Evolutionary conservation across 23 tunicate species (phyloP).

Genomic region (Trididemnum clinides): DNA sequence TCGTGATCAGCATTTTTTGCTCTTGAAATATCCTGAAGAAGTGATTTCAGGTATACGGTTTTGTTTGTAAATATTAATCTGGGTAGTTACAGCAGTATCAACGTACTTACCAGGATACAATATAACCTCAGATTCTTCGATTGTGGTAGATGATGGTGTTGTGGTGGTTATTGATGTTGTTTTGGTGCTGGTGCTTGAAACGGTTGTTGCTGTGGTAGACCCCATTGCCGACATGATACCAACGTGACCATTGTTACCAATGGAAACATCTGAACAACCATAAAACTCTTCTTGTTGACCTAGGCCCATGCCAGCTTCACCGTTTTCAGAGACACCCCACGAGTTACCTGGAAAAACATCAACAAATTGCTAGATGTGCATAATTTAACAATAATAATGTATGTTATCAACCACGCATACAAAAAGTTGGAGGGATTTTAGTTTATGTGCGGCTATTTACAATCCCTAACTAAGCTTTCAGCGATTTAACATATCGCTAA

Average conservation of each 20-base stretch:
- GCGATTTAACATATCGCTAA: no score
- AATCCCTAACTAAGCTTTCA: no score
- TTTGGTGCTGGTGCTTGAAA: background rate
- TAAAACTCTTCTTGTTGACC: slow-evolving; percentile 68
- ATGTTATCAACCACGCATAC: no score
- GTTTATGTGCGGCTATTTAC: no score
- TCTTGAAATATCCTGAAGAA: no score
- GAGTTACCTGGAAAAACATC: slow-evolving; percentile 67
- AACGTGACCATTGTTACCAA: background rate
- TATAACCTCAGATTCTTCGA: background rate
- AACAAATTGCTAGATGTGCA: no score
- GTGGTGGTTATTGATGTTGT: background rate
- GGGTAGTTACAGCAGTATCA: no score
- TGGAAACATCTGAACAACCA: slow-evolving; percentile 57
- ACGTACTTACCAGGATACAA: slow-evolving; percentile 18
- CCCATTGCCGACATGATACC: background rate
- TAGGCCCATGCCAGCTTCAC: slow-evolving; percentile 33
- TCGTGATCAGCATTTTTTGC: no score
- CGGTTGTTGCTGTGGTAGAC: slow-evolving; percentile 20
- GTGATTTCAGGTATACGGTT: no score
- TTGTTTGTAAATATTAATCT: no score
- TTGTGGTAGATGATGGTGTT: background rate
- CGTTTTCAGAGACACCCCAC: slow-evolving; percentile 53
- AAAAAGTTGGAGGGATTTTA: no score
- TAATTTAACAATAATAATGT: no score